Percentiles rank a stretch among this genome's conserved stretches.
Conservation (phyloP, 2,113 vertebrate genomes). For the Monarcha castaneiventris region DNA sequence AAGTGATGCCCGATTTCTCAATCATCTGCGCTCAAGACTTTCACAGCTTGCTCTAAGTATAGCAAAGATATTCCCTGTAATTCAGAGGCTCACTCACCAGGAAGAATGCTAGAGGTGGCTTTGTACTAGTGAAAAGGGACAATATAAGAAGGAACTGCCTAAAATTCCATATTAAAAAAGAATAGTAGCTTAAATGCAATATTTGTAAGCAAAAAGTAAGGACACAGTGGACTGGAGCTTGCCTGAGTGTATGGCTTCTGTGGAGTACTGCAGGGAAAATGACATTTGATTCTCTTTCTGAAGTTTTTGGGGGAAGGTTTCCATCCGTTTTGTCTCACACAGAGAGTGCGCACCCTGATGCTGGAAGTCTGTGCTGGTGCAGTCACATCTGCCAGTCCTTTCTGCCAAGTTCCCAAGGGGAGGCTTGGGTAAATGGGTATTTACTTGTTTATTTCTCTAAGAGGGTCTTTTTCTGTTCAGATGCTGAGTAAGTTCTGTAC, state of each 20-base stretch:
- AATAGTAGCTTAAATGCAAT: neutral
- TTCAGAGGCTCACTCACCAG: neutral
- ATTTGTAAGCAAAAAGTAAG: neutral
- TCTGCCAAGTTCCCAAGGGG: neutral
- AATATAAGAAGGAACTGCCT: neutral
- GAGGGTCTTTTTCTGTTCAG: neutral
- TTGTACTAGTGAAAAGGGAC: neutral
- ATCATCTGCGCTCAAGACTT: accelerated
- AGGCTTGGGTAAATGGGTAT: neutral
- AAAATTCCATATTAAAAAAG: neutral
- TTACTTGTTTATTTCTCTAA: neutral
- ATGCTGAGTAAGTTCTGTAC: neutral
- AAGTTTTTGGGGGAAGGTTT: neutral
- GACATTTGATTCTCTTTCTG: neutral
- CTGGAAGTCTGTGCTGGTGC: neutral
- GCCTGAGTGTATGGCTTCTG: neutral
- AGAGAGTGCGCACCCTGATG: neutral
- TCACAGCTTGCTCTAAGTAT: neutral
- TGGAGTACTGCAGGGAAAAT: neutral
- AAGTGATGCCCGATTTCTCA: neutral
- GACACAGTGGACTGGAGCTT: neutral
- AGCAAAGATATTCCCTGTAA: neutral
- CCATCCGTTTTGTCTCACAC: neutral
- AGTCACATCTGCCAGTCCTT: neutral
- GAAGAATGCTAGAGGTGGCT: neutral